Base-by-base conservation (phyloP, 2,888 invertebrate species). In the Lomographa bimaculata region DNA sequence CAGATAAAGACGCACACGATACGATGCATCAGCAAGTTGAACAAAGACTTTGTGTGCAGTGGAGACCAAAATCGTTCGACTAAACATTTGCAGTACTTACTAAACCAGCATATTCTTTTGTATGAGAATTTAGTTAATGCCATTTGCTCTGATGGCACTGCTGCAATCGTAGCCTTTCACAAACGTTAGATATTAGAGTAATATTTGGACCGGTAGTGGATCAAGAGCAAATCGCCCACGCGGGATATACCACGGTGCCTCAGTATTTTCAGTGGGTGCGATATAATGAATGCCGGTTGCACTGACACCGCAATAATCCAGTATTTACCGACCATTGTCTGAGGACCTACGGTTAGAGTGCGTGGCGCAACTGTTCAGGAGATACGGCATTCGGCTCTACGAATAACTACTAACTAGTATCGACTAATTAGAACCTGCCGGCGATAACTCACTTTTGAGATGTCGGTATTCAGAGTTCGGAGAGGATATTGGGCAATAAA, bases 211-310 rank as follows among this genome's bases (percentile, higher is more conserved):
- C 39, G 44, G 53, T 28, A 45, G 47, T 53, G 50, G 47, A 50
- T 53, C 51, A 51, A 51, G 56, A 54, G 51, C 47, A 34, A 44
- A 42, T 26, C 47, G 46, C 56, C 51, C 46, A 50, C 26, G 19
- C 42, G 21, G 26, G 20, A 30, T 32, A 36, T 19, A 32, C 27
- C 21, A 10, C 18, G 16, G 42, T 27, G 27, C 32, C 42, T 18
- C 36, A n/a, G n/a, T n/a, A n/a, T n/a, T n/a, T n/a, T n/a, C n/a
- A 60, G 78, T 77, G 76, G 78, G 78, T 75, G 77, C 58, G 50
- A 61, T 65, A 60, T 78, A 79, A 77, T 71, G 74, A 75, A 71
- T 61, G 63, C 33, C 38, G 29, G 40, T 41, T 47, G 43, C 57
- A 60, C 60, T 63, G 69, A 70, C 70, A 49, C 58, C 48, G 66